Percentiles rank a stretch among this genome's conserved stretches.
Conservation (phyloP, 2,797 vertebrate species). For the Poeciliopsis paucimaculata region DNA sequence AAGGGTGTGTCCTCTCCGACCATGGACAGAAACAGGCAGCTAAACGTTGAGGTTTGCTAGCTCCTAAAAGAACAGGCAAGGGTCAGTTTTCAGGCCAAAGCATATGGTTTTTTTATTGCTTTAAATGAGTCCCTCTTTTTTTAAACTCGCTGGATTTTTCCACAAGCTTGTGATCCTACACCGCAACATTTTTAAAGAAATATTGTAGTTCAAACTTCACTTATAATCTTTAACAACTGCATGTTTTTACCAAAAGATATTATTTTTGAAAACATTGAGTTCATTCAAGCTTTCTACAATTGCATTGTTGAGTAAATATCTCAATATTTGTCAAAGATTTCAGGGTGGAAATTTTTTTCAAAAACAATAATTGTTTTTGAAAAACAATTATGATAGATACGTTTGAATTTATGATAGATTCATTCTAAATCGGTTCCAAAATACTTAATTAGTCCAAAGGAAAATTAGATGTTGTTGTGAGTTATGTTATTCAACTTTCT, state of each 20-base stretch:
- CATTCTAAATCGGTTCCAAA: background rate
- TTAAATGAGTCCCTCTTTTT: slow-evolving; percentile 13
- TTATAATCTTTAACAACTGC: background rate
- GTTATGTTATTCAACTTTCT: background rate
- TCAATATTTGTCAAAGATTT: background rate
- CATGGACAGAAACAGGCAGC: slow-evolving; percentile 63
- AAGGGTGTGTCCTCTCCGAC: slow-evolving; percentile 70
- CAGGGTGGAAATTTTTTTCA: background rate
- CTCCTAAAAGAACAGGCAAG: slow-evolving; percentile 49
- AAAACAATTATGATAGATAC: no score
- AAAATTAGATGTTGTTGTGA: background rate
- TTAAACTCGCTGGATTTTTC: slow-evolving; percentile 13
- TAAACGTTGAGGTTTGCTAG: slow-evolving; percentile 58
- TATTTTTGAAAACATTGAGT: background rate
- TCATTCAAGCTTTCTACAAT: background rate
- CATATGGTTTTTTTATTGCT: slow-evolving; percentile 33
- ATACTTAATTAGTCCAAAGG: background rate
- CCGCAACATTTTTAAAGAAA: background rate
- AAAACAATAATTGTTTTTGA: background rate
- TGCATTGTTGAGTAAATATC: background rate
- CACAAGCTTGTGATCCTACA: slow-evolving; percentile 1
- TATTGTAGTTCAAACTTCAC: background rate
- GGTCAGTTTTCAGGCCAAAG: slow-evolving; percentile 42
- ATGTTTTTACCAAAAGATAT: background rate
- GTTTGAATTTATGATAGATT: background rate